A percentile compares a stretch with the other conserved stretches of the same genome.
Conservation (phyloP, 2,797 vertebrate genomes). For the Acanthurus leucopareius region DNA sequence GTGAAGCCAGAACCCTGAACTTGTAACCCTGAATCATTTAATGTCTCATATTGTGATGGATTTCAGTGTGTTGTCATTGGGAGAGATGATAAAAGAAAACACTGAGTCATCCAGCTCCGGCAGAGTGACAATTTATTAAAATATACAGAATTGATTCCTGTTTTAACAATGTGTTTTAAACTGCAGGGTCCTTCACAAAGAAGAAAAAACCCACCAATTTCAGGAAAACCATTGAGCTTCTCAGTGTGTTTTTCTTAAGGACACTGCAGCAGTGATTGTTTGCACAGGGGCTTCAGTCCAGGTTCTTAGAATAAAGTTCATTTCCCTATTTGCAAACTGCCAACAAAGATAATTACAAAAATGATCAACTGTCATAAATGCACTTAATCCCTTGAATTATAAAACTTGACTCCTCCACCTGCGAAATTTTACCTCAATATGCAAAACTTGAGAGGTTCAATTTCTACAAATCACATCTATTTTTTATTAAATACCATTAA, state of each 20-base stretch:
- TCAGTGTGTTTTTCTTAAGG: conserved; percentile 16
- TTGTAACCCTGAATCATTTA: background rate
- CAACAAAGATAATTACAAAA: conserved; percentile 13
- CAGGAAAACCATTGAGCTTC: background rate
- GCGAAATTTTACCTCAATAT: background rate
- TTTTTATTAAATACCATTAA: background rate
- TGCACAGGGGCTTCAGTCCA: background rate
- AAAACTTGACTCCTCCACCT: background rate
- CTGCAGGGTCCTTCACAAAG: background rate
- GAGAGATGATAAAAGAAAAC: background rate
- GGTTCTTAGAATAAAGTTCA: background rate
- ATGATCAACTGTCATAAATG: conserved; percentile 1
- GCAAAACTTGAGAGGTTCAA: conserved; percentile 17
- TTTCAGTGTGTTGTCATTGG: background rate
- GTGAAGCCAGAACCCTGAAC: background rate
- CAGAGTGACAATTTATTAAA: background rate
- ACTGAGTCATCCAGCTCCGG: background rate
- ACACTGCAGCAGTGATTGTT: background rate
- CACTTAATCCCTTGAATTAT: background rate
- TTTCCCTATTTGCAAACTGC: background rate
- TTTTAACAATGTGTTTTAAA: background rate
- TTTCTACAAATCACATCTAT: conserved; percentile 31
- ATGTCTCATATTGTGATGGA: background rate
- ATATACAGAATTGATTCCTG: background rate
- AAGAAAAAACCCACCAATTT: background rate